A percentile compares a stretch with the other conserved stretches of the same genome.
phyloP scores from a whole-genome alignment of 1,140 invertebrate genomes.

The Micrasema minimum region DNA sequence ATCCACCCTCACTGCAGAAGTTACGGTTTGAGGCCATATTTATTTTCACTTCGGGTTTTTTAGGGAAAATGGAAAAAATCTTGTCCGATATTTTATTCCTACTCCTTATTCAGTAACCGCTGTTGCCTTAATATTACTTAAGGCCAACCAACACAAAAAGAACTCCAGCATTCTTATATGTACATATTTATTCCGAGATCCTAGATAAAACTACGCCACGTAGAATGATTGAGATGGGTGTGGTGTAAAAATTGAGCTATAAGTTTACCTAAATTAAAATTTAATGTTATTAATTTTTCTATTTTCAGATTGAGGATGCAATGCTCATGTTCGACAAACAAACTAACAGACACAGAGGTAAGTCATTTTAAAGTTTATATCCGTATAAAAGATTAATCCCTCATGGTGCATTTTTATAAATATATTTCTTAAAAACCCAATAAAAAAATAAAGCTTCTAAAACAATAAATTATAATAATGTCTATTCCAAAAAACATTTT shows the following conservation, averaged over 20 bases:
- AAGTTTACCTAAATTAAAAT: background rate
- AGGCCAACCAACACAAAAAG: constrained; percentile 1
- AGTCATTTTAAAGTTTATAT: constrained; percentile 72
- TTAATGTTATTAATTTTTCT: constrained; percentile 56
- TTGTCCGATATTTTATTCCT: constrained; percentile 23
- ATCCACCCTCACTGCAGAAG: background rate
- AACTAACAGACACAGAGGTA: constrained; percentile 99
- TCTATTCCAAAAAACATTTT: too few relatives aligned
- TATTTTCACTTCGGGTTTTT: constrained; percentile 26
- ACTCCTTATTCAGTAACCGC: constrained; percentile 19
- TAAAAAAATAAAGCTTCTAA: too few relatives aligned
- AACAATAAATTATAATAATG: too few relatives aligned
- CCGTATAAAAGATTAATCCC: too few relatives aligned
- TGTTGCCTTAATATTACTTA: constrained; percentile 24
- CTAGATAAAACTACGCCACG: too few relatives aligned
- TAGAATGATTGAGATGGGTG: too few relatives aligned
- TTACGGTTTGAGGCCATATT: background rate
- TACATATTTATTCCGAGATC: too few relatives aligned
- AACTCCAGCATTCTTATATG: background rate
- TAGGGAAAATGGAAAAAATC: constrained; percentile 13
- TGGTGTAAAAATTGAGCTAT: too few relatives aligned
- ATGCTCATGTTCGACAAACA: constrained; percentile 99
- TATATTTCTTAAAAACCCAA: too few relatives aligned
- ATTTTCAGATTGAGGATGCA: constrained; percentile 98
- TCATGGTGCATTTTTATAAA: too few relatives aligned